A percentile compares a stretch with the other conserved stretches of the same genome.
Evolutionary conservation across 1,140 invertebrate genomes (phyloP).

Genomic region (Eubasilissa regina): DNA sequence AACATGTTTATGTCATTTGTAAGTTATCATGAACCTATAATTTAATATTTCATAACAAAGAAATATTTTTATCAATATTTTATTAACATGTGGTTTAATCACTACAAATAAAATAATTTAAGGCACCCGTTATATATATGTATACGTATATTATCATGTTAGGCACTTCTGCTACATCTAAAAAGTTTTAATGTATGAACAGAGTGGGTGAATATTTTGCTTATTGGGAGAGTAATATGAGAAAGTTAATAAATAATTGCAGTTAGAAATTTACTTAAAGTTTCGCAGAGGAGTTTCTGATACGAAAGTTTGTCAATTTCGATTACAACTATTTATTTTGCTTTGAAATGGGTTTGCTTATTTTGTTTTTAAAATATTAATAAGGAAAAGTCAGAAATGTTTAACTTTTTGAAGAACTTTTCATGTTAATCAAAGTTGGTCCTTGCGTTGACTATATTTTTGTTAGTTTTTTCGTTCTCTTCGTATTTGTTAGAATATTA

Average conservation of each 20-base stretch:
- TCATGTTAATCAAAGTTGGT: background rate
- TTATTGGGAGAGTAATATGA: constrained; percentile 4
- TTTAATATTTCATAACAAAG: too few relatives aligned
- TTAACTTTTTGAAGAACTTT: constrained; percentile 7
- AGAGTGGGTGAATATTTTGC: background rate
- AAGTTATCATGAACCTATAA: too few relatives aligned
- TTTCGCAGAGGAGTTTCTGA: constrained; percentile 4
- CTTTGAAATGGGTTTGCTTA: constrained; percentile 31
- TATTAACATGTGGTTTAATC: too few relatives aligned
- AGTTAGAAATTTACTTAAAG: constrained; percentile 8
- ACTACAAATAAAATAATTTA: too few relatives aligned
- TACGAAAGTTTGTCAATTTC: constrained; percentile 20
- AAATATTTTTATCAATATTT: too few relatives aligned
- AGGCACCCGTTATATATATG: background rate
- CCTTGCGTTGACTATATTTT: too few relatives aligned
- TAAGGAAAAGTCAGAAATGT: background rate
- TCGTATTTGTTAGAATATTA: too few relatives aligned
- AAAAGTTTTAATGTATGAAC: background rate
- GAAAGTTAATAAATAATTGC: constrained; percentile 33
- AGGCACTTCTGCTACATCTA: background rate
- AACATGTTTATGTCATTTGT: too few relatives aligned
- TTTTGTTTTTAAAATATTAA: constrained; percentile 32
- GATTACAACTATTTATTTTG: constrained; percentile 18
- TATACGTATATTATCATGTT: background rate
- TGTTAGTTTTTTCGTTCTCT: too few relatives aligned